Conservation (phyloP, 37 sponge, comb jelly and placozoan genomes). For the Chondrilla cf. caribensis region DNA sequence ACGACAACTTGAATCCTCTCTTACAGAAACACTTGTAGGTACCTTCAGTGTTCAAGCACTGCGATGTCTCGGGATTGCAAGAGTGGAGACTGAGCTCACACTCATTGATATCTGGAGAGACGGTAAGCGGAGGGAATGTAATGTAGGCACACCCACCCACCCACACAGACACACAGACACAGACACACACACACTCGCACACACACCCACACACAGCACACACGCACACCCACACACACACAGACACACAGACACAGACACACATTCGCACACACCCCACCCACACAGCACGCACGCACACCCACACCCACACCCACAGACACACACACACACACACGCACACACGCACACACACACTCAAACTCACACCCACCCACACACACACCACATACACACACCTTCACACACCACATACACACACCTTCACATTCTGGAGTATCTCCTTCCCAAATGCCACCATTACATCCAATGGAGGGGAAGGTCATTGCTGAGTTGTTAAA, state of each 20-base stretch:
- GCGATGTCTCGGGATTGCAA: not conserved
- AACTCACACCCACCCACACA: too few relatives aligned
- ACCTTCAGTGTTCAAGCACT: slow-evolving; percentile 6
- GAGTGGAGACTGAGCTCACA: not conserved
- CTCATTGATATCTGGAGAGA: not conserved
- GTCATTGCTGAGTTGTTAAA: not conserved
- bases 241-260: too few relatives aligned
- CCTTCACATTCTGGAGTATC: slow-evolving; percentile 13
- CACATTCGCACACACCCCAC: too few relatives aligned
- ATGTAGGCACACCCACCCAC: not conserved
- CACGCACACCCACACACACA: too few relatives aligned
- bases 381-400: not conserved
- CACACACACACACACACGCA: too few relatives aligned
- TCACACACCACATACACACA: not conserved
- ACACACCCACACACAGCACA: too few relatives aligned
- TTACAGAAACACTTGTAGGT: not conserved
- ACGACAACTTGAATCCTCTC: not conserved
- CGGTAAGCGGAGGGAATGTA: too few relatives aligned
- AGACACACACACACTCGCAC: too few relatives aligned
- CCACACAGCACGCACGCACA: not conserved
- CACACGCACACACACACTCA: too few relatives aligned
- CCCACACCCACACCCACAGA: too few relatives aligned
- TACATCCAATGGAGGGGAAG: slow-evolving; percentile 10
- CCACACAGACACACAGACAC: too few relatives aligned
- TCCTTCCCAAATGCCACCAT: slow-evolving; percentile 3